Conservation (phyloP, 2,797 vertebrate species). For the Hylomyscus alleni region DNA sequence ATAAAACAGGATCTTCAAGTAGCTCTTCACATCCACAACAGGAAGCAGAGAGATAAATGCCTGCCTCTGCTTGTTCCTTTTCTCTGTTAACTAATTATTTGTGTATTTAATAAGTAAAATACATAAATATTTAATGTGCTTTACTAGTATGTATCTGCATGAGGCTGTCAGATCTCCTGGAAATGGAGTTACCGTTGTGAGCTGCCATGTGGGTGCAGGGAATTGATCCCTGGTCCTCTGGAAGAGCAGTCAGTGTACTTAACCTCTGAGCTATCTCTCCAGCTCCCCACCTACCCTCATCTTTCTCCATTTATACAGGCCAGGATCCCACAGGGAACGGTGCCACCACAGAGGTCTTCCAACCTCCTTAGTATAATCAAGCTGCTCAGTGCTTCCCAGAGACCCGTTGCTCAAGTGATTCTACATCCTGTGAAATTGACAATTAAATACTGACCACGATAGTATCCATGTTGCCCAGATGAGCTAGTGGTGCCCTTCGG, state of each 20-base stretch:
- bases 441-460: neutral
- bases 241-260: neutral
- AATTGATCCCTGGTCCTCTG: neutral
- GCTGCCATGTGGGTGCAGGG: neutral
- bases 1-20: neutral
- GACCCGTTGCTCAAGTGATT: neutral
- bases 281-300: neutral
- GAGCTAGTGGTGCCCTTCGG: neutral
- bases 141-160: neutral
- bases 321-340: neutral
- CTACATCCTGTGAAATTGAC: neutral
- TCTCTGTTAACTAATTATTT: neutral
- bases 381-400: neutral
- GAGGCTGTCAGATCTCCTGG: neutral
- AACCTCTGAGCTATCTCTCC: neutral
- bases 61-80: neutral
- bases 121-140: neutral
- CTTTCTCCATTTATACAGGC: neutral
- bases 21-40: neutral
- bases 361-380: neutral
- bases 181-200: neutral
- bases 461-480: no score
- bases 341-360: neutral
- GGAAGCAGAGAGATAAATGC: neutral
- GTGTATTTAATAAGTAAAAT: no score